Evolutionary conservation across 2,888 invertebrate genomes (phyloP), one percentile per base, ranked within the genome.

Genomic region (Dastarcus helophoroides): DNA sequence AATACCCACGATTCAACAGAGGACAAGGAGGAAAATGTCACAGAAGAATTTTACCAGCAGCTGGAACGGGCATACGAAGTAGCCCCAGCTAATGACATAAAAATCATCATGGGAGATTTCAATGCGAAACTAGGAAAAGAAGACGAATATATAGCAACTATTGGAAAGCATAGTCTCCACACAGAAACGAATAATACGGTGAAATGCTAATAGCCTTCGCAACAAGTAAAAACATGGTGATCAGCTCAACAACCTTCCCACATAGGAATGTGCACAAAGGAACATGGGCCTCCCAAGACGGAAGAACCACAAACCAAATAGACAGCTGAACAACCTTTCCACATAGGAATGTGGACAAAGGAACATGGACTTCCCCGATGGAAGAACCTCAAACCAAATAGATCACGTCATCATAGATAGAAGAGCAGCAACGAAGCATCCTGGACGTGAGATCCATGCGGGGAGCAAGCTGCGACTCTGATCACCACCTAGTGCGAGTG

Each of bases 121-220:
- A 42, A 43, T 33, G 39, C 43, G 6, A 40, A 43, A 28, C 22
- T 43, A 10, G 42, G 39, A n/a, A 40, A 26, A 33, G 44, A 43
- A 36, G 26, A 26, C 10, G 17, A 25, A 23, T 42, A 34, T 25
- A 35, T 11, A 29, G 15, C 33, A 13, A 34, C 29, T 9, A 39
- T 37, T 11, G 43, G 43, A 19, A 27, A 25, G 6, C 14, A 40
- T 14, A 42, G 38, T 6, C 24, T 33, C 23, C 38, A 42, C 28
- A 17, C n/a, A 6, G 19, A 25, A 8, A 29, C 29, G 4, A 43
- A 41, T 29, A 29, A 37, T 13, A 44, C 17, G 39, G 39, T 10
- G 13, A 25, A 26, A 16, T n/a, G 14, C 14, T 39, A 15, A 37
- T 34, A 11, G 26, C 21, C n/a, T 35, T 35, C 8, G 37, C 40